These are phyloP conservation scores for Hirtodrosophila trivittata DNA, from an alignment of 2,888 invertebrate species.

Conservation along the genomic window DNA sequence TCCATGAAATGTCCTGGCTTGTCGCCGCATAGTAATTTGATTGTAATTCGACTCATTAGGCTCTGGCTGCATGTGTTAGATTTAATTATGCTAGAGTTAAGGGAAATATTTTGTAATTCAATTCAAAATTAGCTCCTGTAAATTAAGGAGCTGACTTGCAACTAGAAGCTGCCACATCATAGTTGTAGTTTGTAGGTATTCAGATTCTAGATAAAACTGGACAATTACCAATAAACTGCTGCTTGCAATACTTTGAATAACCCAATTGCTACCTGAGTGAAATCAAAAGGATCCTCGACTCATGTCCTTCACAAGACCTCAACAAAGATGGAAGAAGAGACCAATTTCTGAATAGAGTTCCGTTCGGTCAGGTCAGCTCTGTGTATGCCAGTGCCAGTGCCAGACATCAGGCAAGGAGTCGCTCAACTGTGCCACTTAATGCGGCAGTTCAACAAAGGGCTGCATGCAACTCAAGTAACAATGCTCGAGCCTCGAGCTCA, in stretches of 20 bases:
- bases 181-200: not conserved
- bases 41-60: slow-evolving; percentile 56
- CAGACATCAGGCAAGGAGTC: slow-evolving; percentile 41
- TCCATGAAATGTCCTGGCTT: slow-evolving; percentile 35
- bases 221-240: slow-evolving; percentile 51
- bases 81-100: slow-evolving; percentile 41
- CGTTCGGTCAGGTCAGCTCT: slow-evolving; percentile 27
- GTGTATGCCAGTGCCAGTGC: slow-evolving; percentile 14
- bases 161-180: not conserved
- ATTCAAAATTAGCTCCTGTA: slow-evolving; percentile 20
- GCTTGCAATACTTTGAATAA: slow-evolving; percentile 60
- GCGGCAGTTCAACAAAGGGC: slow-evolving; percentile 63
- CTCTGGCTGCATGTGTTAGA: slow-evolving; percentile 37
- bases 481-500: slow-evolving; percentile 4
- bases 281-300: slow-evolving; percentile 43
- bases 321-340: slow-evolving; percentile 36
- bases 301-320: slow-evolving; percentile 50
- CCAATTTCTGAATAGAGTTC: slow-evolving; percentile 54
- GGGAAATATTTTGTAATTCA: slow-evolving; percentile 28
- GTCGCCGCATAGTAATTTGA: slow-evolving; percentile 52
- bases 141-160: not conserved
- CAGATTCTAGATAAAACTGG: slow-evolving; percentile 19
- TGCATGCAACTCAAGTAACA: slow-evolving; percentile 34
- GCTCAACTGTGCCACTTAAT: slow-evolving; percentile 72
- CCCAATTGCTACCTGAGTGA: slow-evolving; percentile 43